These are phyloP conservation scores for Philotrypesis tridentata DNA, from an alignment of 1,140 invertebrate species.

Conservation along the genomic window DNA sequence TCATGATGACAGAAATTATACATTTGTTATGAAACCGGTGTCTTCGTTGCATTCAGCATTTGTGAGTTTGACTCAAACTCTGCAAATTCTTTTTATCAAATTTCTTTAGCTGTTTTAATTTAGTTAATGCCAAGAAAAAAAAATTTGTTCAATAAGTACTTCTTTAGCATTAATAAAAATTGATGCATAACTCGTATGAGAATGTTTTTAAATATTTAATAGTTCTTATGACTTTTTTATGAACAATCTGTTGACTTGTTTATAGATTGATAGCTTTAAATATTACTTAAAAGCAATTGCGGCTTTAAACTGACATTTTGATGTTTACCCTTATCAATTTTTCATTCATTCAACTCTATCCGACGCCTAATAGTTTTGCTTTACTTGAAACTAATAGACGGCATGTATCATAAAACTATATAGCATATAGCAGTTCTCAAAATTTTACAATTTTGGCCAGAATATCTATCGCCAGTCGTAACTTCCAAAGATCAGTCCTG, in stretches of 20 bases:
- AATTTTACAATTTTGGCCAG: slow-evolving; percentile 54
- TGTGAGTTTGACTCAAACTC: not conserved
- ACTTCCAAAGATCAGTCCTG: slow-evolving; percentile 60
- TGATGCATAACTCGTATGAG: slow-evolving; percentile 1
- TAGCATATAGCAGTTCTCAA: slow-evolving; percentile 1
- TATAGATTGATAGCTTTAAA: slow-evolving; percentile 25
- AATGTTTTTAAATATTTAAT: slow-evolving; percentile 36
- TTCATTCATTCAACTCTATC: not conserved
- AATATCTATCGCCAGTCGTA: slow-evolving; percentile 60
- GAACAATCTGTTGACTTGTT: slow-evolving; percentile 25
- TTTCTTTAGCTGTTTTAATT: slow-evolving; percentile 1
- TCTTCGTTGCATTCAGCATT: not conserved
- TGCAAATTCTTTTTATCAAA: slow-evolving; percentile 6
- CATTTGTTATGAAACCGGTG: not conserved
- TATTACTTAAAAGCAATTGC: slow-evolving; percentile 15
- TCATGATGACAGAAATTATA: slow-evolving; percentile 7
- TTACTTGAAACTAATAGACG: slow-evolving; percentile 8
- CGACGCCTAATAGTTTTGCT: slow-evolving; percentile 30
- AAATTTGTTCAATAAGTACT: slow-evolving; percentile 2
- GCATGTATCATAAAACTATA: not conserved
- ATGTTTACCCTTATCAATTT: not conserved
- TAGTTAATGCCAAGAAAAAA: slow-evolving; percentile 15
- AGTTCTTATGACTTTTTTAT: slow-evolving; percentile 26
- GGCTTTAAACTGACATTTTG: slow-evolving; percentile 22
- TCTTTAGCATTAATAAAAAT: slow-evolving; percentile 18